Percentiles rank a stretch among this genome's conserved stretches.
phyloP scores from a whole-genome alignment of 2,797 vertebrate species.

The Dendrocincla tyrannina region DNA sequence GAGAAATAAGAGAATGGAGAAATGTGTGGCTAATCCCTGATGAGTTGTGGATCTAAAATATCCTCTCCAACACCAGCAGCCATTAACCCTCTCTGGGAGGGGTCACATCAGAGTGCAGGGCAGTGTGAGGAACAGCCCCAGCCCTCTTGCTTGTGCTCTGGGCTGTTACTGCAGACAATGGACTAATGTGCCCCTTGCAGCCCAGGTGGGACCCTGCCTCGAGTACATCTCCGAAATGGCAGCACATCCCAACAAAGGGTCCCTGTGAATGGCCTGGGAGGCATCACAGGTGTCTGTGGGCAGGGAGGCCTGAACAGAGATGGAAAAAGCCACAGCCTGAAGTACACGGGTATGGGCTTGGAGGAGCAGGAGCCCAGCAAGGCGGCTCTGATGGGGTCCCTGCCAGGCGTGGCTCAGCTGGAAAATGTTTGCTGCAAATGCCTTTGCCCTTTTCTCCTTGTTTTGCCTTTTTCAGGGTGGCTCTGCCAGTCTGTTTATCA shows the following conservation, averaged over 20 bases:
- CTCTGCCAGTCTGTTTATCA: background rate
- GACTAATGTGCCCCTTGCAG: background rate
- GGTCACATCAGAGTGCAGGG: rapidly evolving
- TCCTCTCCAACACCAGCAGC: background rate
- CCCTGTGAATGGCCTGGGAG: background rate
- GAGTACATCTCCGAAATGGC: rapidly evolving
- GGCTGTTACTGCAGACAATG: rapidly evolving
- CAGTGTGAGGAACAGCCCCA: background rate
- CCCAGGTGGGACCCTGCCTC: background rate
- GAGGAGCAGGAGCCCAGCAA: background rate
- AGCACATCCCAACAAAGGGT: background rate
- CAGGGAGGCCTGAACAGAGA: background rate
- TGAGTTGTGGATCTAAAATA: background rate
- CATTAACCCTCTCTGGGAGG: background rate
- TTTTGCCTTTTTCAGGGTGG: background rate
- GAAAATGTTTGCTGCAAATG: background rate
- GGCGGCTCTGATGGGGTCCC: background rate
- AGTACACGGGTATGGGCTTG: background rate
- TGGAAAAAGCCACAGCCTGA: background rate
- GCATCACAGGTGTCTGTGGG: background rate
- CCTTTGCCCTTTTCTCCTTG: background rate
- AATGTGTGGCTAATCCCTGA: background rate
- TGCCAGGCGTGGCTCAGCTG: background rate
- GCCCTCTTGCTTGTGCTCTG: background rate
- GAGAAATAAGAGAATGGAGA: background rate